Base-by-base conservation (phyloP, 2,888 invertebrate genomes). In the Thelaira solivaga region DNA sequence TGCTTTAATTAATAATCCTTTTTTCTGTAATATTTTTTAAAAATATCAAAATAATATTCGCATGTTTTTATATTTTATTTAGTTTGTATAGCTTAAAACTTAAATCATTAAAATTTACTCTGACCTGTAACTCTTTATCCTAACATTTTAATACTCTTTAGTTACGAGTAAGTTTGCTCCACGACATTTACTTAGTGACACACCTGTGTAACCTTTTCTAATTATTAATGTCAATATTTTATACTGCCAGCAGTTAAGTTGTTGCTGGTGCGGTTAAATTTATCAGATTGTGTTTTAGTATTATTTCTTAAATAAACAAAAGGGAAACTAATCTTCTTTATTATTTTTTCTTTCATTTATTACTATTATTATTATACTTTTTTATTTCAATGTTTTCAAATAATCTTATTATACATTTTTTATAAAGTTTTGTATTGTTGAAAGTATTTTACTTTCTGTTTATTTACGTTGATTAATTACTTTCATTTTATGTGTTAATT, bases 321-420 rank as follows among this genome's bases (percentile, higher is more conserved):
- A 16, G 4, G 34, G 7, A 16, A 51, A 10, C 4, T 24, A n/a
- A 22, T 26, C 10, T 47, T 34, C 6, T 29, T 43, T 55, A 39
- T 1, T 36, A 7, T 39, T 2, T 43, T 43, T 34, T 47, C 47
- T 43, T 61, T 3, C 10, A 39, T 34, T 49, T 49, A 4, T 22
- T n/a, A 29, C 79, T 74, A 76, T 69, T 69, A 64, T 34, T 59
- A 51, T 71, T 76, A 69, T 34, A 34, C 41, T 51, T 18, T 49
- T 39, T 22, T 34, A 1, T 13, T 2, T 13, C 2, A 1, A 13
- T 36, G 1, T 36, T 2, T 31, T n/a, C n/a, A n/a, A n/a, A n/a
- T n/a, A n/a, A n/a, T n/a, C n/a, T n/a, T n/a, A n/a, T n/a, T n/a
- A n/a, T n/a, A n/a, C n/a, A n/a, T n/a, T n/a, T n/a, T n/a, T n/a